phyloP scores from a whole-genome alignment of 37 sponge, comb jelly and placozoan genomes.

The Haliclona indistincta region DNA sequence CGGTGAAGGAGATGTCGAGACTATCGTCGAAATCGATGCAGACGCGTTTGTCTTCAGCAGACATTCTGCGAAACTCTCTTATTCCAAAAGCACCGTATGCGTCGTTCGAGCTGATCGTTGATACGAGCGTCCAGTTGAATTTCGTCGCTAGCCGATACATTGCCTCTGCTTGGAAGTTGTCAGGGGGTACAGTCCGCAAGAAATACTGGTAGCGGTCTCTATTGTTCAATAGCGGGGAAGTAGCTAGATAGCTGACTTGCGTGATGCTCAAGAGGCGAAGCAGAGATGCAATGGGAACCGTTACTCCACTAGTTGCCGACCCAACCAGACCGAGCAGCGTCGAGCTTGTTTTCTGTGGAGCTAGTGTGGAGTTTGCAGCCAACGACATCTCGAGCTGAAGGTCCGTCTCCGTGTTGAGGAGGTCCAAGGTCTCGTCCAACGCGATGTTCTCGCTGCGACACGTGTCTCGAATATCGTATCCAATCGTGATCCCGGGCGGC shows the following conservation, averaged over 20 bases:
- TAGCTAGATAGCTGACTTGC: slow-evolving; percentile 67
- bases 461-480: slow-evolving; percentile 66
- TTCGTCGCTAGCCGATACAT: slow-evolving; percentile 45
- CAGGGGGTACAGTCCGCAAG: slow-evolving; percentile 69
- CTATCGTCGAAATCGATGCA: slow-evolving; percentile 25
- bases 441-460: slow-evolving; percentile 41
- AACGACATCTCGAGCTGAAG: too few relatives aligned
- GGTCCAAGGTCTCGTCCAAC: slow-evolving; percentile 26
- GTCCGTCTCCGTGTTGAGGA: slow-evolving; percentile 10
- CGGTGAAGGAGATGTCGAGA: not conserved
- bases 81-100: slow-evolving; percentile 42
- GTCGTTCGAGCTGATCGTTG: slow-evolving; percentile 17
- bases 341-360: slow-evolving; percentile 21
- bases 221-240: slow-evolving; percentile 57
- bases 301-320: slow-evolving; percentile 77
- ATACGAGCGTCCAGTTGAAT: slow-evolving; percentile 57
- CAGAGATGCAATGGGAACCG: slow-evolving; percentile 69
- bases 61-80: not conserved
- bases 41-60: slow-evolving; percentile 11
- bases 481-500: slow-evolving; percentile 34
- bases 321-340: slow-evolving; percentile 62
- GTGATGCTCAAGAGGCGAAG: slow-evolving; percentile 68
- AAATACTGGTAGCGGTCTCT: slow-evolving; percentile 59
- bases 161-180: slow-evolving; percentile 65
- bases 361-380: too few relatives aligned